Evolutionary conservation across 2,888 invertebrate species (phyloP), one percentile per base, ranked within the genome.

Genomic region (Andrena bicolor): DNA sequence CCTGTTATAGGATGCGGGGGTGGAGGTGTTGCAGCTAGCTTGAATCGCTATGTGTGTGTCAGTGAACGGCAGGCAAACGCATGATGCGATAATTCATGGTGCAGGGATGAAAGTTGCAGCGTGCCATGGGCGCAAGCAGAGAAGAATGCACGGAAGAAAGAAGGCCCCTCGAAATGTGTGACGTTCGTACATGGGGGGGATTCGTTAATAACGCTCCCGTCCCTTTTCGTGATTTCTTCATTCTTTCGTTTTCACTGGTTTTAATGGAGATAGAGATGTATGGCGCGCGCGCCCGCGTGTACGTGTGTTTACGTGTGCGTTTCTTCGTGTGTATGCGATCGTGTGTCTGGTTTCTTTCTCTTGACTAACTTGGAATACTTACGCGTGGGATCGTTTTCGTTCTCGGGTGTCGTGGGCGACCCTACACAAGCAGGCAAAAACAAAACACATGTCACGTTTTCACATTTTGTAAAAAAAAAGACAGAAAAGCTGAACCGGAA

Each of bases 341-440:
- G 66, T 66, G 66, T 74, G 10, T 73, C 68, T 53, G 56, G 65
- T 79, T 76, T 76, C 78, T 77, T 63, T 72, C 41, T 64, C 65
- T 70, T 77, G 73, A 83, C 70, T 70, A 84, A 82, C 76, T 82
- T 74, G 86, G 49, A 71, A 92, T 94, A 94, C 95, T 95, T 94
- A 95, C 95, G 94, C 92, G 94, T 93, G 90, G 94, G 92, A 93
- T 95, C 95, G 92, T 94, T 94, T 92, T 94, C 95, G 92, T 94
- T 94, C 93, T 94, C 94, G 87, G 94, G 94, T 92, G 94, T 94
- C 79, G 94, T 94, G 91, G 94, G 94, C 92, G 94, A 94, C 91
- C 94, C 94, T 94, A 94, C 92, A 93, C 90, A 93, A 93, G 93
- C 93, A 93, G 93, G 93, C 93, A 93, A 92, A 92, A 93, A 92